Base-by-base conservation (phyloP, 37 sponge, comb jelly and placozoan species). In the Oopsacas minuta region DNA sequence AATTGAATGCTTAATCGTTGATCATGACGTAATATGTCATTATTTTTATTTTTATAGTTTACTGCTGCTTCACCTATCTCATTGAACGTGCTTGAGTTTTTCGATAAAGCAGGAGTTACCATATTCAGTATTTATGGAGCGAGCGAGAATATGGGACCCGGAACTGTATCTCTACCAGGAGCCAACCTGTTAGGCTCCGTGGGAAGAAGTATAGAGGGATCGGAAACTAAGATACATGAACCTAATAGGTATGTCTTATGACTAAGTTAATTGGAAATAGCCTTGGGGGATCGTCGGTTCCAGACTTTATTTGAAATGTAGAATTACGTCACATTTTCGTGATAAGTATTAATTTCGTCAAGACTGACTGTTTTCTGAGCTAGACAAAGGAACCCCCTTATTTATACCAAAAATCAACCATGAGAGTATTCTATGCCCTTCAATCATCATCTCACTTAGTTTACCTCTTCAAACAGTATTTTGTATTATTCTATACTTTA, bases 21-120 rank as follows among this genome's bases (percentile, higher is more conserved):
- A n/a, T n/a, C n/a, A n/a, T n/a, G n/a, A n/a, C n/a, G n/a, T 46
- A 12, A 12, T 46, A 46, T 46, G 51, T 46, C 51, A 22, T 22
- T 46, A 17, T 17, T n/a, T n/a, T n/a, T n/a, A 46, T 46, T 17
- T 46, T 22, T 61, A 25, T 86, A 93, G 88, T 85, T 87, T 3
- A 87, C 92, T 36, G 92, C 90, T n/a, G 96, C 96, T 37, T 94
- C 96, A 5, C 96, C 96, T 51, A 91, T 96, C 49, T 81, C 92
- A 3, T 82, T 85, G 39, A 84, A 83, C 28, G 91, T 94, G 32
- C 84, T 92, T 37, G 94, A 94, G 23, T 93, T 94, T 88, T 97
- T 94, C 88, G 84, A 87, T 30, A 85, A 91, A 35, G 86, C 94
- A 53, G 95, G 93, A 38, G 87, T 97, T 17, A 92, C 95, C 20